Conservation (phyloP, 2,888 invertebrate species). For the Zonitis immaculata region DNA sequence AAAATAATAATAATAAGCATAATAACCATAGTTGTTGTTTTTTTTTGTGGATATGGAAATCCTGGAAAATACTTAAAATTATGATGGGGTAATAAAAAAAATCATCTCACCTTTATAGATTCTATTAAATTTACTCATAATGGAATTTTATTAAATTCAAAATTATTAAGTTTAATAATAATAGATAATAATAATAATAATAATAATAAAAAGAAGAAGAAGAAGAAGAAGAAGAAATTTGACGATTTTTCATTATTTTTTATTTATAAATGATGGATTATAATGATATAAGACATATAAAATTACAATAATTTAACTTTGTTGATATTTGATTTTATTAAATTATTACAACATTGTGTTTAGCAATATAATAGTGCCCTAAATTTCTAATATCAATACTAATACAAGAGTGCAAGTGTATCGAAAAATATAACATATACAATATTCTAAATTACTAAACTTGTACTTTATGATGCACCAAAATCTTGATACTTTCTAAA, state of each 20-base stretch:
- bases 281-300: constrained; percentile 36
- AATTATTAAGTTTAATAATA: no score
- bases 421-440: constrained; percentile 10
- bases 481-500: constrained; percentile 16
- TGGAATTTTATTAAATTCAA: no score
- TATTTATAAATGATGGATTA: constrained; percentile 37
- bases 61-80: no score
- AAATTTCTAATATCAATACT: constrained; percentile 10
- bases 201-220: no score
- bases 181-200: no score
- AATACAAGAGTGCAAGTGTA: constrained; percentile 13
- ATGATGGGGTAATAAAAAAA: no score
- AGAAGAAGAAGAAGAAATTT: no score
- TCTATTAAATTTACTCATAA: no score
- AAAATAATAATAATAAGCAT: no score
- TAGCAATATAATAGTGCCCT: constrained; percentile 17
- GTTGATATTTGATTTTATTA: constrained; percentile 28
- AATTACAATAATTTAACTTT: constrained; percentile 36
- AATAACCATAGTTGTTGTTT: no score
- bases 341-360: constrained; percentile 12
- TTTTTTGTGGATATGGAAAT: no score
- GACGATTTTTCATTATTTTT: constrained; percentile 29
- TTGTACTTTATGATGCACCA: constrained; percentile 29
- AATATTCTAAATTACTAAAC: constrained; percentile 4
- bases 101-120: no score